phyloP scores from a whole-genome alignment of 2,888 invertebrate genomes.

The Chrysopilus asiliformis region DNA sequence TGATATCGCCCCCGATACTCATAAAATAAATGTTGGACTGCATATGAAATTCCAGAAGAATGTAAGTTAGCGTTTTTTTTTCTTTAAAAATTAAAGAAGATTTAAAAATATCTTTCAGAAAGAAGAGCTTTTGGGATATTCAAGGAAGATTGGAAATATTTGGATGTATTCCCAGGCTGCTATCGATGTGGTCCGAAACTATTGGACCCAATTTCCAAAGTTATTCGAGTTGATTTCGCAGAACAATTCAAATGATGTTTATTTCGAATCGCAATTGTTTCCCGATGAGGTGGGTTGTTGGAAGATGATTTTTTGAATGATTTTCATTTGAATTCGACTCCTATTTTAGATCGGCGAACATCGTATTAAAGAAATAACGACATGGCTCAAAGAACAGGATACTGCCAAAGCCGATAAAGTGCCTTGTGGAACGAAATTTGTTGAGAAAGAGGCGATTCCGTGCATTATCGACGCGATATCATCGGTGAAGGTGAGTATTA shows the following conservation, averaged over 20 bases:
- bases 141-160: conserved; percentile 49
- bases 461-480: conserved; percentile 34
- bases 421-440: conserved; percentile 53
- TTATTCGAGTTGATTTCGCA: conserved; percentile 49
- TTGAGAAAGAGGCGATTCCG: conserved; percentile 52
- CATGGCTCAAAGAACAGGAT: conserved; percentile 62
- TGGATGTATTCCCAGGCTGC: conserved; percentile 78
- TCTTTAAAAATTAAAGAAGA: background rate
- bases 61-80: conserved; percentile 32
- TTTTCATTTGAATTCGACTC: conserved; percentile 1
- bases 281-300: too few relatives aligned
- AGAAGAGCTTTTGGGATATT: conserved; percentile 67
- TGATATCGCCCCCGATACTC: conserved; percentile 31
- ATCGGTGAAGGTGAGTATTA: conserved; percentile 40
- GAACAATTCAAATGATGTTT: conserved; percentile 40
- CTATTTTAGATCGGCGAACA: conserved; percentile 19
- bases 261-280: conserved; percentile 55
- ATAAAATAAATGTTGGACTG: conserved; percentile 71
- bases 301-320: too few relatives aligned
- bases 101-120: conserved; percentile 35
- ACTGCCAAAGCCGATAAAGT: conserved; percentile 47
- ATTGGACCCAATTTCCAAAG: conserved; percentile 56
- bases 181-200: conserved; percentile 53
- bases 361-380: conserved; percentile 38
- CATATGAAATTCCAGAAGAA: conserved; percentile 83